Evolutionary conservation across 2,797 vertebrate species (phyloP), one percentile per base, ranked within the genome.

Genomic region (Poecile montanus): DNA sequence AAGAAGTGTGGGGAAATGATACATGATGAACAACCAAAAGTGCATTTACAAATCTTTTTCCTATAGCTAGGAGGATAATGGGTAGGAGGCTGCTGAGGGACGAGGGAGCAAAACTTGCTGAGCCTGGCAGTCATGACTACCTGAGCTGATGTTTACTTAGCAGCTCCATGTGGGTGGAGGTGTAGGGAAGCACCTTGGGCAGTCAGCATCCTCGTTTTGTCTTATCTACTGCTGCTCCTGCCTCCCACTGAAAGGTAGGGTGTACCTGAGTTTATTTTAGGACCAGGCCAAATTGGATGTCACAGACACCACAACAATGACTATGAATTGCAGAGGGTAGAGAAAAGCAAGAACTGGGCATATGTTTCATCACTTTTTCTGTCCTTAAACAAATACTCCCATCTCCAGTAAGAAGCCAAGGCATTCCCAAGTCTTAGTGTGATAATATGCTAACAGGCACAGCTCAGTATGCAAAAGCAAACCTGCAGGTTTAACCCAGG

Each of bases 1-100:
- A 94, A 80, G 65, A 88, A 74, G 32, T 76, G 16, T 60, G 30
- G 32, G 79, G 14, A 45, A 92, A 94, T 94, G 89, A 82, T 78
- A 86, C 18, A 4, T 48, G 63, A 76, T 15, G 67, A 95, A 63
- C 77, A 80, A 84, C 67, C 54, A 44, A 81, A 94, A 53, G 30
- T 96, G 94, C 21, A 12, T 71, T 95, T 94, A 48, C 53, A 63
- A 70, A 53, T 82, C 36, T 44, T 83, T 40, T 47, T 90, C 40
- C 70, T 88, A 2, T 80, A 78, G 91, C 61, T 60, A 74, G 76
- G 82, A 85, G 26, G 42, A 42, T 56, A 20, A 16, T 63, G 70
- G 34, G 34, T 38, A 80, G 61, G 56, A 87, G 67, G 56, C 51
- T 92, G 48, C 68, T 70, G 45, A 67, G 29, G 20, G 40, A 87